Conservation (phyloP, 2,113 vertebrate species). For the Hucho hucho region DNA sequence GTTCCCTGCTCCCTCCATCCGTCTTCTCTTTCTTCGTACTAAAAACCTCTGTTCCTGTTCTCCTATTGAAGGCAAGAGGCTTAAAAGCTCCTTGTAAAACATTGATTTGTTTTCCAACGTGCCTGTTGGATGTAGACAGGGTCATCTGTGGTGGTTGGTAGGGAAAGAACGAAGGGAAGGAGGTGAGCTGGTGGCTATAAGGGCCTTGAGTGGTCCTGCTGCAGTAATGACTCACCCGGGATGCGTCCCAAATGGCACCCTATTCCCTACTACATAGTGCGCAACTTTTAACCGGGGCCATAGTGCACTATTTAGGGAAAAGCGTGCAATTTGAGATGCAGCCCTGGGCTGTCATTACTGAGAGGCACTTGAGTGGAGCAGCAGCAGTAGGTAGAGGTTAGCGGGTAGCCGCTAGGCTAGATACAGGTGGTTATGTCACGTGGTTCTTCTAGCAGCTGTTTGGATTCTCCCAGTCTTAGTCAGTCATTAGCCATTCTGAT, state of each 20-base stretch:
- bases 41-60: not conserved
- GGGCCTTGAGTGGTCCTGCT: not conserved
- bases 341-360: not conserved
- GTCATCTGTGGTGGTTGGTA: not conserved
- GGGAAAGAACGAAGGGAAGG: not conserved
- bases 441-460: slow-evolving; percentile 6
- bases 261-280: no score
- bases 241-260: not conserved
- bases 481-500: slow-evolving; percentile 51
- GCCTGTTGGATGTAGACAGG: not conserved
- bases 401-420: not conserved
- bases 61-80: not conserved
- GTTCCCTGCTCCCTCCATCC: not conserved
- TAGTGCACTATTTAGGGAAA: no score
- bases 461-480: slow-evolving; percentile 12
- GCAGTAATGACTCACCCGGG: not conserved
- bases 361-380: slow-evolving; percentile 21
- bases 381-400: not conserved
- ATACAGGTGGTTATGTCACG: no score
- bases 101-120: not conserved
- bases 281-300: no score
- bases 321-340: no score
- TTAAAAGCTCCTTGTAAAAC: not conserved
- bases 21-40: not conserved
- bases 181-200: no score